Base-by-base conservation (phyloP, 2,797 vertebrate species). In the Cryptoblepharus egeriae region DNA sequence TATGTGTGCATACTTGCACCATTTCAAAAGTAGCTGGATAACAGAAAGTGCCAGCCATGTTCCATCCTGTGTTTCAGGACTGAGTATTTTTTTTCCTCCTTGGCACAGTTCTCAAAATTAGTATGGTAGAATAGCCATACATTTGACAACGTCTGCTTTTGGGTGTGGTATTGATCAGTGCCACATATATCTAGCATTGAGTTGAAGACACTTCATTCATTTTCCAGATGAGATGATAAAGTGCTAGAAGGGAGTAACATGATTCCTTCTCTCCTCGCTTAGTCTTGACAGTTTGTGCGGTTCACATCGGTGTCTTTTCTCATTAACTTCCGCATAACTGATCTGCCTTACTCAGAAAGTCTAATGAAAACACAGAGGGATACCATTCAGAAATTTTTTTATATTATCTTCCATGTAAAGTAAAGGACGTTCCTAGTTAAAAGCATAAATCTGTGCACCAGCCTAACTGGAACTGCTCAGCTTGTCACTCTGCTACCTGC, bases 151-250 rank as follows among this genome's bases (percentile, higher is more conserved):
- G 24, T 69, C 28, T 35, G n/a, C 5, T 39, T 3, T 0, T 3
- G 26, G 61, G 2, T 72, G 52, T 18, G 16, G 8, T 55, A 12
- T 10, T 75, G 57, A 69, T 26, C 32, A 42, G 39, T 61, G 70
- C 5, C 26, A 57, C 0, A 0, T 0, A 81, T 77, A 73, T 68
- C 2, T n/a, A 49, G 45, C 28, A 42, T 24, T 26, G 7, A 63
- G 1, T 0, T n/a, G 30, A 32, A 1, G 0, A 32, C 1, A 8
- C 7, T 52, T 0, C 0, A 0, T 3, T 10, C 3, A 42, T 80
- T 60, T 73, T 26, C 76, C 82, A 84, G 49, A 35, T 26, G 0
- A 77, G 83, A 81, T 6, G 1, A 55, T 4, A 2, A 13, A 37
- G 49, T 58, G 1, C 20, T 76, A 77, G 0, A 1, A 0, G 0